Conservation (phyloP, 2,888 invertebrate genomes). For the Parnassius mnemosyne region DNA sequence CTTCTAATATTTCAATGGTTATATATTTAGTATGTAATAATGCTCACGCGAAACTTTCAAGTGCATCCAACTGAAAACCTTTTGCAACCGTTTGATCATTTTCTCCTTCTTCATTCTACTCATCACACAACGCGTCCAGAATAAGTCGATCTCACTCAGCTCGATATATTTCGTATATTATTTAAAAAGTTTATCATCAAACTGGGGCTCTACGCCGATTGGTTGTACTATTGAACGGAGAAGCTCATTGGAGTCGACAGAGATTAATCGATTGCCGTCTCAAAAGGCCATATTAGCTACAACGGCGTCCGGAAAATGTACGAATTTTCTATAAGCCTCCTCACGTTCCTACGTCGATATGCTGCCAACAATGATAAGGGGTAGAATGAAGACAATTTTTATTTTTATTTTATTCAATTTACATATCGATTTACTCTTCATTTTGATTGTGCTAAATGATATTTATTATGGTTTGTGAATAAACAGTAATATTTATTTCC, state of each 20-base stretch:
- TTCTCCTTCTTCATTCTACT: slow-evolving; percentile 24
- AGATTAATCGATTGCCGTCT: slow-evolving; percentile 70
- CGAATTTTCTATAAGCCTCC: slow-evolving; percentile 69
- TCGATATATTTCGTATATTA: slow-evolving; percentile 33
- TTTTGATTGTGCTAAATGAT: too few species aligned
- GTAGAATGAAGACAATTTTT: not conserved
- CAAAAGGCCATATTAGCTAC: slow-evolving; percentile 72
- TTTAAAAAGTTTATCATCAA: slow-evolving; percentile 28
- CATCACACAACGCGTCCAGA: slow-evolving; percentile 44
- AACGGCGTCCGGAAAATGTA: slow-evolving; percentile 74
- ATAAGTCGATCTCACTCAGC: slow-evolving; percentile 38
- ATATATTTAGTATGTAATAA: not conserved
- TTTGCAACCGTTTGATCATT: slow-evolving; percentile 52
- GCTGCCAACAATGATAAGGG: slow-evolving; percentile 54
- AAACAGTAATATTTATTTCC: too few species aligned
- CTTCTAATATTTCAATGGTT: too few species aligned
- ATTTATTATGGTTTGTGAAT: too few species aligned
- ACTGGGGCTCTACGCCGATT: slow-evolving; percentile 50
- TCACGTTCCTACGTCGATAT: slow-evolving; percentile 62
- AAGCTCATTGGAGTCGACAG: slow-evolving; percentile 68
- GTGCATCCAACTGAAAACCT: slow-evolving; percentile 50
- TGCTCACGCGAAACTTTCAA: slow-evolving; percentile 34
- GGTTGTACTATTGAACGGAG: slow-evolving; percentile 60
- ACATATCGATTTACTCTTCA: too few species aligned
- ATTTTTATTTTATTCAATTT: too few species aligned